These are phyloP conservation scores for Cepaea nemoralis DNA, from an alignment of 1,140 invertebrate genomes.

Conservation along the genomic window DNA sequence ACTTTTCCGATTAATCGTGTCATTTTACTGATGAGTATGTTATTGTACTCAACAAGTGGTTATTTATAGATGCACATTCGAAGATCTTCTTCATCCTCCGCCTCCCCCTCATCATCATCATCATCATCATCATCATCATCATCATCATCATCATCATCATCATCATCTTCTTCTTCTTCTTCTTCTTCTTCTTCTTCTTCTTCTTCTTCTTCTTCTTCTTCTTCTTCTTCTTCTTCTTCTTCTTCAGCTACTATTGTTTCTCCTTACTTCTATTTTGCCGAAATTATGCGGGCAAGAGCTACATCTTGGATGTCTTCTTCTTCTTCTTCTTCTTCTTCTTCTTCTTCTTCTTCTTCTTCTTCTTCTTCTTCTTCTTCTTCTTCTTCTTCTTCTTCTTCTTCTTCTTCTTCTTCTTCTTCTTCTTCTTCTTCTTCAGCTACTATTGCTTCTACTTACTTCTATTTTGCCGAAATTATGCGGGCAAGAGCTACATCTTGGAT, in stretches of 20 bases:
- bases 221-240: conserved; percentile 21
- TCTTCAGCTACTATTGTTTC: not conserved
- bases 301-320: too few relatives aligned
- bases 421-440: not conserved
- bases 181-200: conserved; percentile 18
- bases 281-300: too few relatives aligned
- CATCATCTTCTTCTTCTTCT: conserved; percentile 17
- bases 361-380: conserved; percentile 24
- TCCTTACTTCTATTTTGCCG: too few relatives aligned
- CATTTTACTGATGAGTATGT: too few relatives aligned
- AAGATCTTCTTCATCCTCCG: too few relatives aligned
- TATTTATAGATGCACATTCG: too few relatives aligned
- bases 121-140: conserved; percentile 2
- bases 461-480: too few relatives aligned
- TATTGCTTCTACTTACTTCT: not conserved
- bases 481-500: too few relatives aligned
- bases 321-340: conserved; percentile 26
- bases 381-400: conserved; percentile 19
- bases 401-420: conserved; percentile 23
- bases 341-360: conserved; percentile 23
- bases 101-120: too few relatives aligned
- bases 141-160: not conserved
- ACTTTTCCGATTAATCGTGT: too few relatives aligned
- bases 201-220: conserved; percentile 23
- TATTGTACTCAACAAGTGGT: too few relatives aligned